Evolutionary conservation across 2,888 invertebrate species (phyloP), one percentile per base, ranked within the genome.

Genomic region (Dysmachus trigonus): DNA sequence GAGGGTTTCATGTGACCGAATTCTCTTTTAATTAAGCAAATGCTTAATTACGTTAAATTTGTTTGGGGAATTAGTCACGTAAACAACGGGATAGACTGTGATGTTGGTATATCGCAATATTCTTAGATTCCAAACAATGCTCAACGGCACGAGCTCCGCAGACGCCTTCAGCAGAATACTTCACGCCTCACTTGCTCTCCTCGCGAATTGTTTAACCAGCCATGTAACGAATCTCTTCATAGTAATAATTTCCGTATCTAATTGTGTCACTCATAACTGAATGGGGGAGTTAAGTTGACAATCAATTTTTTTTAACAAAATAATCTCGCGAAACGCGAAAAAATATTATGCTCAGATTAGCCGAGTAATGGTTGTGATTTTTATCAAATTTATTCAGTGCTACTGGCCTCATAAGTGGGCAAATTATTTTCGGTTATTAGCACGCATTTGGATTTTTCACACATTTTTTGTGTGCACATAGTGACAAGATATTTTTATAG

Each of bases 11-110:
- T 73, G 73, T 73, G 73, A 73, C 73, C 73, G 73, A 73, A 73
- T 73, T 73, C 73, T 73, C 30, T 73, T 73, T 73, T 73, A 73
- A 73, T 73, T 73, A 73, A 73, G 73, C 33, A 73, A 73, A 73
- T 73, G 73, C 33, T 73, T 73, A 73, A 33, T 35, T 73, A 35
- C 73, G 31, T 73, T 73, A 73, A 73, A 73, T 73, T 73, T 73
- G 35, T 18, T 73, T 73, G 6, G 33, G 27, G 33, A 35, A 35
- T 73, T 73, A 33, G 35, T 31, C 73, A 73, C 73, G 73, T 62
- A 73, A 73, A 35, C 27, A 35, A 6, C 33, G 73, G 73, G 35
- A n/a, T 33, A 15, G 73, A 73, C 18, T 30, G 6, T 8, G 8
- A 51, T 8, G n/a, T n/a, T n/a, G n/a, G n/a, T 53, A 27, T 22